A percentile compares a stretch with the other conserved stretches of the same genome.
These are phyloP conservation scores for Patagioenas fasciata DNA, from an alignment of 2,113 vertebrate species.

Conservation along the genomic window DNA sequence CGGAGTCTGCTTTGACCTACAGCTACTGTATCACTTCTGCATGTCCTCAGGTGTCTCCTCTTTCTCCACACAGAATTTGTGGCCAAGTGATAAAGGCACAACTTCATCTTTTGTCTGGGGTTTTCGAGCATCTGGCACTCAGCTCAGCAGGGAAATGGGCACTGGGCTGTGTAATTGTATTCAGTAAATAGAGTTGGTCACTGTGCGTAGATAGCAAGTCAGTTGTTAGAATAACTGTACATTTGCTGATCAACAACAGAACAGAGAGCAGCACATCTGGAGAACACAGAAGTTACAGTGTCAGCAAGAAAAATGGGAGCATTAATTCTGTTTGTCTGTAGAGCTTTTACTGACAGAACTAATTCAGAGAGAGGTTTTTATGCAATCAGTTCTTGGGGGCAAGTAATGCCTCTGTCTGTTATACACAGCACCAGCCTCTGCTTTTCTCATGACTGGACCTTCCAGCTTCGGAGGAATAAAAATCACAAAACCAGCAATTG, in stretches of 20 bases:
- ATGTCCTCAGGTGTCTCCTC: neutral
- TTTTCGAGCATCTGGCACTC: neutral
- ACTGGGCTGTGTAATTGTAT: neutral
- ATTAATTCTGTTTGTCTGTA: neutral
- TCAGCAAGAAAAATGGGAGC: neutral
- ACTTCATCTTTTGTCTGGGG: neutral
- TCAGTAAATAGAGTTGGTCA: neutral
- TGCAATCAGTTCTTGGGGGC: neutral
- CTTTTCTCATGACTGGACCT: neutral
- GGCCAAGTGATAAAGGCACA: neutral
- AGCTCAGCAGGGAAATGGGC: neutral
- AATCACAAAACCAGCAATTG: neutral
- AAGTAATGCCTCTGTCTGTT: neutral
- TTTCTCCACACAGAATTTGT: neutral
- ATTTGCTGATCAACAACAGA: neutral
- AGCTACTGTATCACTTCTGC: neutral
- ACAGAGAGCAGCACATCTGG: conserved; percentile 1
- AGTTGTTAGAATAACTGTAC: conserved; percentile 5
- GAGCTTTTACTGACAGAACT: conserved; percentile 20
- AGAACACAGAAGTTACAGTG: conserved; percentile 18
- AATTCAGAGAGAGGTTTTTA: neutral
- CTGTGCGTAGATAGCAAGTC: neutral
- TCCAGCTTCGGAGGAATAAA: conserved; percentile 26
- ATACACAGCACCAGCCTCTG: neutral
- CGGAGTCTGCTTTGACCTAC: neutral